Conservation (phyloP, 2,113 vertebrate genomes). For the Phocoena sinus region DNA sequence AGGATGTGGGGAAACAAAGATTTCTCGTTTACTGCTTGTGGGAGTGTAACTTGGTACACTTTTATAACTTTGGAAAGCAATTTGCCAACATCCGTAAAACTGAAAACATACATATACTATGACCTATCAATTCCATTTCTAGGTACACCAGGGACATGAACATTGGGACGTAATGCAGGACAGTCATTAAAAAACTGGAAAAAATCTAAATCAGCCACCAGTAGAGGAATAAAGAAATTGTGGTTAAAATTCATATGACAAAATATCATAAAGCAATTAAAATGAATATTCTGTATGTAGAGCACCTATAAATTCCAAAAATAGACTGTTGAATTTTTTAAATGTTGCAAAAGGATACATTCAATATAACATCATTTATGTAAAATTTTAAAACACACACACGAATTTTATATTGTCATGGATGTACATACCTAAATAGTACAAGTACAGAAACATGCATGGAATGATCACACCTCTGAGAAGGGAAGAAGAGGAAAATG, state of each 20-base stretch:
- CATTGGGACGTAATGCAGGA: not conserved
- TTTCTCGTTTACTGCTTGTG: not conserved
- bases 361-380: not conserved
- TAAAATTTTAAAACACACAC: not conserved
- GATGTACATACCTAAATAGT: not conserved
- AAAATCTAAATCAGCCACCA: not conserved
- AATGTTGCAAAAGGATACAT: not conserved
- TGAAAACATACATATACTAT: not conserved
- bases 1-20: not conserved
- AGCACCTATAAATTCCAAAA: not conserved
- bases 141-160: not conserved
- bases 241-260: not conserved
- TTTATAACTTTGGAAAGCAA: not conserved
- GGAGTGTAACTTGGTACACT: not conserved
- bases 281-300: not conserved
- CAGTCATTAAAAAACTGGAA: not conserved
- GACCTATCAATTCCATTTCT: not conserved
- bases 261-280: not conserved
- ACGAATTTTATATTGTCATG: not conserved
- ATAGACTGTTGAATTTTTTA: not conserved
- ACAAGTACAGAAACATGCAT: not conserved
- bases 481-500: not conserved
- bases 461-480: not conserved
- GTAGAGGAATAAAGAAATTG: not conserved
- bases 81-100: not conserved